Evolutionary conservation across 2,113 vertebrate species (phyloP), one percentile per base, ranked within the genome.

Genomic region (Aegithalos caudatus): DNA sequence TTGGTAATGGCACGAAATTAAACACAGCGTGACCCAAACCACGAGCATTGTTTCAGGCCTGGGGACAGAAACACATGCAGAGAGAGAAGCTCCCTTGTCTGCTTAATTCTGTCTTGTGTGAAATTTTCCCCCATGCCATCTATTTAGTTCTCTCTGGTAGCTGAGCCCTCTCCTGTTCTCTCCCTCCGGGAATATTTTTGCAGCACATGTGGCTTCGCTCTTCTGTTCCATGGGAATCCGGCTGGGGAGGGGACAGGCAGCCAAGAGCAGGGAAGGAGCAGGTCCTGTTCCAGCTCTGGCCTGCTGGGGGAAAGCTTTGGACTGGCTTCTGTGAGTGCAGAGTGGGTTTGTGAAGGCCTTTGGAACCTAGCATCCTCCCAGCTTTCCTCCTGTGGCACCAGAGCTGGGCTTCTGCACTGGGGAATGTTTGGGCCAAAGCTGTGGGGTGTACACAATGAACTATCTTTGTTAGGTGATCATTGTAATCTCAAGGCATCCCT

Each of bases 321-420:
- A 10, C 33, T 86, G 2, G 0, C 42, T 81, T 44, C 77, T 54
- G 1, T 2, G 23, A 28, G 60, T 27, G 11, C 35, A n/a, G 15
- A 5, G 22, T 9, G 66, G 21, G 8, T 51, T 56, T 60, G 33
- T 38, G 80, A 74, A 44, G 24, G 24, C 20, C 58, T 7, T 47
- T 3, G 12, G 47, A 74, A 4, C 9, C 23, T 2, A 0, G 13
- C 0, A 10, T 62, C 37, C 28, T 50, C 31, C 14, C 25, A 3
- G 6, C 51, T 71, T 57, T 54, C 33, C 64, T 79, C 6, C 2
- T 7, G 33, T 3, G 24, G 24, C 35, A 18, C 24, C 33, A 15
- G 31, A 65, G 48, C 67, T 64, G 31, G 42, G 50, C 27, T 73
- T 33, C 42, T 86, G 42, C 69, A 8, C 4, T 13, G 60, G 6